These are phyloP conservation scores for Trissolcus japonicus DNA, from an alignment of 2,888 invertebrate genomes.

Conservation along the genomic window DNA sequence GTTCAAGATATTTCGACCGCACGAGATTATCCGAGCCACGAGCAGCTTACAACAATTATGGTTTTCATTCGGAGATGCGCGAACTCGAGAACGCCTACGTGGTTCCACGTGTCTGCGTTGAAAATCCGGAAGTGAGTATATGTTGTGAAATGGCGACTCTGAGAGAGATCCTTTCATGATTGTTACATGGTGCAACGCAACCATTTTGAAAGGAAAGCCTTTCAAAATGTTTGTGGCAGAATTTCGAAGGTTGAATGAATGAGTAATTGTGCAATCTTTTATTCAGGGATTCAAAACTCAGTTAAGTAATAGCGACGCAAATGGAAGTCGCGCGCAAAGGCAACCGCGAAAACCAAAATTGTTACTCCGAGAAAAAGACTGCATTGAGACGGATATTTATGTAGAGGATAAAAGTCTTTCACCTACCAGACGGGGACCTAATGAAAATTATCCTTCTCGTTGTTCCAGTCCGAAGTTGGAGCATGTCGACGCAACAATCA, in stretches of 20 bases:
- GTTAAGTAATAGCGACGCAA: constrained; percentile 49
- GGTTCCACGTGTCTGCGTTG: constrained; percentile 68
- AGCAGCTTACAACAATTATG: constrained; percentile 70
- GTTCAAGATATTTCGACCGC: constrained; percentile 58
- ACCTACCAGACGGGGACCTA: constrained; percentile 61
- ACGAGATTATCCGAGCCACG: constrained; percentile 59
- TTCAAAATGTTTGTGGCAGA: too few relatives aligned
- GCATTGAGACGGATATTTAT: constrained; percentile 69
- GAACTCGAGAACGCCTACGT: constrained; percentile 68
- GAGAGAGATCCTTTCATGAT: too few relatives aligned
- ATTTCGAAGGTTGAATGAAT: background rate
- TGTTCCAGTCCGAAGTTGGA: constrained; percentile 66
- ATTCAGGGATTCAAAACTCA: constrained; percentile 60
- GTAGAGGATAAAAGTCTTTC: constrained; percentile 65
- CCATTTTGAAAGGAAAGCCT: too few relatives aligned
- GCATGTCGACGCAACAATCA: constrained; percentile 67
- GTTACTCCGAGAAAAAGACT: constrained; percentile 58
- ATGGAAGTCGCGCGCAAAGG: constrained; percentile 30
- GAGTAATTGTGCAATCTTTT: constrained; percentile 16
- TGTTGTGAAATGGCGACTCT: too few relatives aligned
- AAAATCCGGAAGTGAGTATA: constrained; percentile 66
- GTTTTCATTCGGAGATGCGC: constrained; percentile 70
- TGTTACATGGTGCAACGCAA: too few relatives aligned
- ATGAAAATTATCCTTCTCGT: constrained; percentile 69
- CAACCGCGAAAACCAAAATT: constrained; percentile 43